These are phyloP conservation scores for Cygnus olor DNA, from an alignment of 2,797 vertebrate genomes.

Conservation along the genomic window DNA sequence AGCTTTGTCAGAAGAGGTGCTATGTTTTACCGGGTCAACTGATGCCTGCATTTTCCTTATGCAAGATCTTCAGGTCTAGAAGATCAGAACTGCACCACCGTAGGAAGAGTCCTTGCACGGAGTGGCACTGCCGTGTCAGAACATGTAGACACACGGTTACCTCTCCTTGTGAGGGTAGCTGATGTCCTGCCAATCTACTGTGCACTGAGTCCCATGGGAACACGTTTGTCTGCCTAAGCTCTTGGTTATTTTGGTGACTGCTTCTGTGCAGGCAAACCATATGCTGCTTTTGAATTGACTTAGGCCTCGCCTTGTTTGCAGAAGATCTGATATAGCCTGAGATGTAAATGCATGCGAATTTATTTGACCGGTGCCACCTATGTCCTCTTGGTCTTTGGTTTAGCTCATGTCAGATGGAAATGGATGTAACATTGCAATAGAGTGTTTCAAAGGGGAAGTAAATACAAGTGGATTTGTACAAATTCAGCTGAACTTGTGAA, in stretches of 20 bases:
- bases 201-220: not conserved
- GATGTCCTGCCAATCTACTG: not conserved
- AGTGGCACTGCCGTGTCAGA: not conserved
- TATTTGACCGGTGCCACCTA: not conserved
- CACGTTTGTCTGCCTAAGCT: not conserved
- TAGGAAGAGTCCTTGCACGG: rapidly evolving
- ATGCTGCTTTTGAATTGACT: not conserved
- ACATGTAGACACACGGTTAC: not conserved
- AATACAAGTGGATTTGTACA: not conserved
- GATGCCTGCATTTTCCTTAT: rapidly evolving
- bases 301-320: not conserved
- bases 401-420: not conserved
- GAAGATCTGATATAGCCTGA: not conserved
- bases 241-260: not conserved
- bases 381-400: rapidly evolving
- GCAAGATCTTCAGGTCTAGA: not conserved
- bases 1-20: not conserved
- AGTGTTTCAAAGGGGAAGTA: not conserved
- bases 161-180: not conserved
- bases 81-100: rapidly evolving
- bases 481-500: not conserved
- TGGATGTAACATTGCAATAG: not conserved
- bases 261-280: not conserved
- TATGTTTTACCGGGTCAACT: not conserved
- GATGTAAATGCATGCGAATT: not conserved